Conservation (phyloP, 2,797 vertebrate species). For the Ispidina lecontei region DNA sequence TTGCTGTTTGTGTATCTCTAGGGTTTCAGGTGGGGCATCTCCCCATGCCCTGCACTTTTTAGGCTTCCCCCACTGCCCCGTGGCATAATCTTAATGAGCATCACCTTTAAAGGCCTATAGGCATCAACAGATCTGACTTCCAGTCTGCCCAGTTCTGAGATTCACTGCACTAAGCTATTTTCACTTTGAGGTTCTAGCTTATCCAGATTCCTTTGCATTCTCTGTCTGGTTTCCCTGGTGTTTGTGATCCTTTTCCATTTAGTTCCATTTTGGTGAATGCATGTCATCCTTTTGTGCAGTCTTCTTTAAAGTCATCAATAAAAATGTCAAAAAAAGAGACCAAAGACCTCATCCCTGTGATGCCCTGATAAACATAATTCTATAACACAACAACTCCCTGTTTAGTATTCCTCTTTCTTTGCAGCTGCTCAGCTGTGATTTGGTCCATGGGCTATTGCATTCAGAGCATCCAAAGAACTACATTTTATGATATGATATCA, state of each 20-base stretch:
- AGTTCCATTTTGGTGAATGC: constrained; percentile 2
- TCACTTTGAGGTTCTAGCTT: not conserved
- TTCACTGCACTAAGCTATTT: not conserved
- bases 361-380: constrained; percentile 49
- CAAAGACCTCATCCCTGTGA: constrained; percentile 12
- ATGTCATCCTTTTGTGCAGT: constrained; percentile 41
- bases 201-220: not conserved
- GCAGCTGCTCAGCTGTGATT: constrained; percentile 10
- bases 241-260: constrained; percentile 35
- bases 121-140: not conserved
- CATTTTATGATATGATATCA: constrained; percentile 10
- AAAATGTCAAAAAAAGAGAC: constrained; percentile 20
- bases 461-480: constrained; percentile 25
- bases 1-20: not conserved
- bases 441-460: not conserved
- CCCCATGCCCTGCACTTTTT: not conserved
- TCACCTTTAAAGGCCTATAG: not conserved
- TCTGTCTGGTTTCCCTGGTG: not conserved
- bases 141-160: not conserved
- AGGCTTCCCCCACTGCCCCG: not conserved
- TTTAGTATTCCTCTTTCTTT: constrained; percentile 35
- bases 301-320: constrained; percentile 38
- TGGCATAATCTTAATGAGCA: not conserved
- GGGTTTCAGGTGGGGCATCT: not conserved
- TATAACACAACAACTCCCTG: not conserved